phyloP scores from a whole-genome alignment of 2,113 vertebrate species.

The Dasyornis broadbenti region DNA sequence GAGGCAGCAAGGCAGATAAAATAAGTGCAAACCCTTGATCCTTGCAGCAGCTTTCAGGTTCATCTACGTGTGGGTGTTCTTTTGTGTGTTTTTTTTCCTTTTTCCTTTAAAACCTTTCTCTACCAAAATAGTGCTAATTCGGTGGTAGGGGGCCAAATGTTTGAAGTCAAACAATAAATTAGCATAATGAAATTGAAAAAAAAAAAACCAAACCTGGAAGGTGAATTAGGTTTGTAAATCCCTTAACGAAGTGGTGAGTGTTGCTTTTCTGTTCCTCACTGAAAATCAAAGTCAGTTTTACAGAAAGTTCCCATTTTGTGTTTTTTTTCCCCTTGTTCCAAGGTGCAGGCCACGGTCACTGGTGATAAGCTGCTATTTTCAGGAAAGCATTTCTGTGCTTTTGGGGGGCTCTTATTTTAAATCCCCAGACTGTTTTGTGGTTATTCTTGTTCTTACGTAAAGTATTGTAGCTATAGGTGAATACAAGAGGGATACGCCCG shows the following conservation, averaged over 20 bases:
- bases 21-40: background rate
- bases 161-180: background rate
- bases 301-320: background rate
- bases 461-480: background rate
- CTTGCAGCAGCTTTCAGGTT: background rate
- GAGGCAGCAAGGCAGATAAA: background rate
- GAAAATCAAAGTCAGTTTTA: background rate
- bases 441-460: background rate
- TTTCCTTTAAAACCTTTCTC: background rate
- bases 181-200: background rate
- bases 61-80: background rate
- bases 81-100: background rate
- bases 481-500: rapidly evolving
- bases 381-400: background rate
- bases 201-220: background rate
- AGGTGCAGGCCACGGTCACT: background rate
- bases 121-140: background rate
- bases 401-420: background rate
- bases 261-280: background rate
- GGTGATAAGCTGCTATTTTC: background rate
- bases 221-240: background rate
- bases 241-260: background rate
- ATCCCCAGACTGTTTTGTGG: background rate
- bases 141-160: background rate
- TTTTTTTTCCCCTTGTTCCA: rapidly evolving